These are phyloP conservation scores for Desmophyllum pertusum DNA, from an alignment of 92 coral and sea anemone genomes.

Conservation along the genomic window DNA sequence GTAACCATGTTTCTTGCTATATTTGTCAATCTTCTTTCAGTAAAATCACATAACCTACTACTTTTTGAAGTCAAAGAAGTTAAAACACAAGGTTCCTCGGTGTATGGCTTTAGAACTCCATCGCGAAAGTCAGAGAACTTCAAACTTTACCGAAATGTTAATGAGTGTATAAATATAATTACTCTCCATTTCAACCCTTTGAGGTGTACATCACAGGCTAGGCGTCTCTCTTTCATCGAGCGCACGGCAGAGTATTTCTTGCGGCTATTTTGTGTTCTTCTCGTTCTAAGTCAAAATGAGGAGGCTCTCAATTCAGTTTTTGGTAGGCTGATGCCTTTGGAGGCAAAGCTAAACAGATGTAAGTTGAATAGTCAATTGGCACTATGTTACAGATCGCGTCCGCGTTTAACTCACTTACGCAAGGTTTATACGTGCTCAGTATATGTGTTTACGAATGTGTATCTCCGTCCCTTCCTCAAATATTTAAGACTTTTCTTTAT, in stretches of 20 bases:
- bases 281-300: neutral
- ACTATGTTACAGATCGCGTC: neutral
- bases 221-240: neutral
- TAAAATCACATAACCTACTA: neutral
- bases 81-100: neutral
- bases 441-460: slow-evolving; percentile 6
- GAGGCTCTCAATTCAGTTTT: slow-evolving; percentile 33
- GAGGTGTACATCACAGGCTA: neutral
- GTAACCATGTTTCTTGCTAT: neutral
- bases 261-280: neutral
- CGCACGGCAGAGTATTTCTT: neutral
- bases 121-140: neutral
- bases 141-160: neutral
- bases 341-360: slow-evolving; percentile 2
- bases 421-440: neutral
- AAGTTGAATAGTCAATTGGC: neutral
- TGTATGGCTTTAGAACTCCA: neutral
- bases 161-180: slow-evolving; percentile 7
- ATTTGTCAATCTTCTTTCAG: neutral
- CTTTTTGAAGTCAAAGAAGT: neutral
- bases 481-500: neutral
- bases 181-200: neutral
- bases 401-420: neutral
- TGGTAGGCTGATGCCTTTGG: slow-evolving; percentile 6
- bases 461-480: neutral